Conservation (phyloP, 2,797 vertebrate genomes). For the Trachops cirrhosus region DNA sequence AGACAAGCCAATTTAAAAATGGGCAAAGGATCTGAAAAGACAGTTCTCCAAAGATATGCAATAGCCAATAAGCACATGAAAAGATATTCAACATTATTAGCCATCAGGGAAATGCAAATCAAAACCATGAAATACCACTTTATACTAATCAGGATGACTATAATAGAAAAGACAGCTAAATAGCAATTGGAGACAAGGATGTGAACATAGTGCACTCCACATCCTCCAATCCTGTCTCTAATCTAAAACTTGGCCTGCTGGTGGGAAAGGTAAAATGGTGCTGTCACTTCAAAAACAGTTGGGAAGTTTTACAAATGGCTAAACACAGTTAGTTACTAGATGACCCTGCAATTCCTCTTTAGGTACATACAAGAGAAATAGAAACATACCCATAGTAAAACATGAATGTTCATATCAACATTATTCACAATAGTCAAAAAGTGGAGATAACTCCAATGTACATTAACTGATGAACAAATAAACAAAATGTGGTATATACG, state of each 20-base stretch:
- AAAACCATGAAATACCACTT: not conserved
- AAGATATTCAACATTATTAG: not conserved
- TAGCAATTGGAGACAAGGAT: not conserved
- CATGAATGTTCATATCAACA: not conserved
- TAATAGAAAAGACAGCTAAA: not conserved
- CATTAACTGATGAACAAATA: not conserved
- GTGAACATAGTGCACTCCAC: not conserved
- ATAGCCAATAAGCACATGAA: not conserved
- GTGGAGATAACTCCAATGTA: not conserved
- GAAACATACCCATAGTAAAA: not conserved
- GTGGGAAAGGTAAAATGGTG: not conserved
- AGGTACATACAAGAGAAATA: not conserved
- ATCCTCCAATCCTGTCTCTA: not conserved
- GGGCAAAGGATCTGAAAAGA: not conserved
- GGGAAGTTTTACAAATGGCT: not conserved
- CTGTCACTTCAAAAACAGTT: not conserved
- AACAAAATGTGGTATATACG: not conserved
- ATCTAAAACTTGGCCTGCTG: not conserved
- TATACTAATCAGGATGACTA: not conserved
- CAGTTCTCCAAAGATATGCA: not conserved
- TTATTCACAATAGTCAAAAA: not conserved
- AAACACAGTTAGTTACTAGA: not conserved
- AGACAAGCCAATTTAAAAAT: not conserved
- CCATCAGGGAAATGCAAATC: not conserved
- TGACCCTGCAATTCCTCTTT: not conserved